phyloP scores from a whole-genome alignment of 2,888 invertebrate genomes.

The Coleophora flavipennella region DNA sequence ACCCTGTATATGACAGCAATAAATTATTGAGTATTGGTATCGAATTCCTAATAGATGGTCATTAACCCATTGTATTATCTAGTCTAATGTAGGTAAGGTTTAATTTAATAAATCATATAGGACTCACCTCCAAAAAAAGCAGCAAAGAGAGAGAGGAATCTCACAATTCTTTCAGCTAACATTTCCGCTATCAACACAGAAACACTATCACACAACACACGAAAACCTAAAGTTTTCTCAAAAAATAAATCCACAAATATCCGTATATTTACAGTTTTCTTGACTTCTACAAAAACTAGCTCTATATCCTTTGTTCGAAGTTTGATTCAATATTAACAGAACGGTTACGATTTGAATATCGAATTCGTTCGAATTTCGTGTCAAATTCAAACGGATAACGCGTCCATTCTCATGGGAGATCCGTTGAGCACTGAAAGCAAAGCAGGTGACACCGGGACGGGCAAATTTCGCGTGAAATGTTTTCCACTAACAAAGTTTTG shows the following conservation, averaged over 20 bases:
- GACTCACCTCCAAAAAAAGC: slow-evolving; percentile 52
- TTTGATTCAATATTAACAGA: too few relatives aligned
- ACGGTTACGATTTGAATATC: too few relatives aligned
- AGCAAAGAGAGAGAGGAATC: slow-evolving; percentile 34
- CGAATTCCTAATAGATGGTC: too few relatives aligned
- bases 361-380: too few relatives aligned
- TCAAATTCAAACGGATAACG: neutral
- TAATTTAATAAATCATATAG: too few relatives aligned
- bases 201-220: slow-evolving; percentile 22
- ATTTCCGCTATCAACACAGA: slow-evolving; percentile 30
- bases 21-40: too few relatives aligned
- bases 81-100: too few relatives aligned
- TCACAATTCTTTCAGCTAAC: slow-evolving; percentile 32
- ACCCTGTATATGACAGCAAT: too few relatives aligned
- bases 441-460: slow-evolving; percentile 12
- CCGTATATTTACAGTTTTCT: slow-evolving; percentile 6
- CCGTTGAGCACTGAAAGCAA: slow-evolving; percentile 20
- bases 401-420: slow-evolving; percentile 15
- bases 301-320: too few relatives aligned
- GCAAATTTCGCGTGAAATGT: slow-evolving; percentile 17
- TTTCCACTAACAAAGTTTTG: slow-evolving; percentile 3
- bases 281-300: too few relatives aligned
- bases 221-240: slow-evolving; percentile 3
- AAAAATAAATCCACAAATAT: slow-evolving; percentile 5
- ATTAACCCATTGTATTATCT: too few relatives aligned